Evolutionary conservation across 1,140 invertebrate species (phyloP), one percentile per base, ranked within the genome.

Genomic region (Hylaeus volcanicus): DNA sequence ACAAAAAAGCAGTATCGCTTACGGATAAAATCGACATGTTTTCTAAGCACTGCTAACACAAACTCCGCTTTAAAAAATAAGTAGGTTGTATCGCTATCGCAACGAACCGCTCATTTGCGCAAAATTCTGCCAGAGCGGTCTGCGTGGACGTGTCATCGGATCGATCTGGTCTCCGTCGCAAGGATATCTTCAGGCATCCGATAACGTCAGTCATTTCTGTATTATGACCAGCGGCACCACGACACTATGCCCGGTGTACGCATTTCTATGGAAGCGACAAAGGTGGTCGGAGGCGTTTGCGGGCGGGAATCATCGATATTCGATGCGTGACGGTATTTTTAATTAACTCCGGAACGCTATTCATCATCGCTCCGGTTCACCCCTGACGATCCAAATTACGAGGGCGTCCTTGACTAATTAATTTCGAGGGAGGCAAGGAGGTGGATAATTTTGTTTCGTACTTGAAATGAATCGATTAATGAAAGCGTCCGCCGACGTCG

Each of bases 281-380:
- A 70, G 68, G 68, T 65, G 45, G 61, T 63, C 14, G 43, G 14
- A 63, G 45, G 9, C 41, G 55, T 56, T 63, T 61, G 65, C 4
- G 2, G 14, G 26, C 8, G 15, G 11, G 51, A 66, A 66, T 88
- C 81, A 85, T 89, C 85, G 88, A 88, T 89, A 89, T 89, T 82
- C 76, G 79, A 84, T 76, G 70, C 85, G 88, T 89, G 88, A 89
- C 81, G 87, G 87, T 88, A 88, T 89, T 88, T 88, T 89, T 88
- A 88, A 89, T 89, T 88, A 88, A 88, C 85, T 64, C 3, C 48
- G 39, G 71, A 69, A 74, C 60, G 80, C 80, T 83, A 86, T 86
- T 86, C 77, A 86, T 86, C 84, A 86, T 86, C 61, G 37, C 6
- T n/a, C 63, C 66, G 66, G 69, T 37, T 60, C 79, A 53, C 9